phyloP scores from a whole-genome alignment of 53 echinoderm and acorn worm species.

The Apostichopus leukothele region DNA sequence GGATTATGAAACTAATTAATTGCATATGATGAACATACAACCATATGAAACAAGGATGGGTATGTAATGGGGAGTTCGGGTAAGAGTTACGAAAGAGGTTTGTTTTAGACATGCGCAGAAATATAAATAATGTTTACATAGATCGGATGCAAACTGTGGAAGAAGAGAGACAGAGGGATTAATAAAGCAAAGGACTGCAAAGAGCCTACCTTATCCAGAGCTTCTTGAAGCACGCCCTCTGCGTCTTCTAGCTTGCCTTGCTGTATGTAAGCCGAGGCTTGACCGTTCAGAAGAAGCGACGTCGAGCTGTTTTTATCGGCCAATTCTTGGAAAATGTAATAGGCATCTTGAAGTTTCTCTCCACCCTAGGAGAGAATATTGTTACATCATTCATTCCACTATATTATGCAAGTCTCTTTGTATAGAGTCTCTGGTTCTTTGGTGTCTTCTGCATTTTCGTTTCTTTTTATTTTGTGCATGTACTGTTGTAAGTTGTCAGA shows the following conservation, averaged over 20 bases:
- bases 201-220: conserved; percentile 79
- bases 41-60: too few species aligned
- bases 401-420: background rate
- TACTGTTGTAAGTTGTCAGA: too few species aligned
- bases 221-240: conserved; percentile 85
- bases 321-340: conserved; percentile 97
- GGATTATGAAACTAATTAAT: too few species aligned
- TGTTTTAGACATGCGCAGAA: too few species aligned
- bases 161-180: background rate
- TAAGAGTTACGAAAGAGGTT: too few species aligned
- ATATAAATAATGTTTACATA: too few species aligned
- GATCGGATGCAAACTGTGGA: background rate
- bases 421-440: too few species aligned
- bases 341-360: conserved; percentile 98
- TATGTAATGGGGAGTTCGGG: too few species aligned
- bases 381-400: background rate
- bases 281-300: conserved; percentile 87
- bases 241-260: conserved; percentile 95
- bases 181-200: background rate
- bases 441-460: background rate
- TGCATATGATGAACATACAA: too few species aligned
- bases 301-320: conserved; percentile 93
- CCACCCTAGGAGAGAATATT: conserved; percentile 68
- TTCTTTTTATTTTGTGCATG: too few species aligned
- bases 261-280: conserved; percentile 90